Evolutionary conservation across 92 coral and sea anemone species (phyloP).

Genomic region (Parazoanthus darwini): DNA sequence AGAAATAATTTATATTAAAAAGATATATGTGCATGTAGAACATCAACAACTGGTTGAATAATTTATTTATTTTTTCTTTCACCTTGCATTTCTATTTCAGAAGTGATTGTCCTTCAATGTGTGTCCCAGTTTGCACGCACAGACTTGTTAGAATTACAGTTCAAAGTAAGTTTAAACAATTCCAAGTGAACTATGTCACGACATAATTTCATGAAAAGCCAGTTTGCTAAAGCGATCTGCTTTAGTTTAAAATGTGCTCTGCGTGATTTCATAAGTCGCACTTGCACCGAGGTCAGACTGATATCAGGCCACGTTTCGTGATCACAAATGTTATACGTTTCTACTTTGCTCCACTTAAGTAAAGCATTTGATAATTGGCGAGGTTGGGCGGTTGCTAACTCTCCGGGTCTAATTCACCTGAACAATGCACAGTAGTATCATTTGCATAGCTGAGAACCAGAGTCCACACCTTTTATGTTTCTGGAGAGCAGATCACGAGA

Average conservation of each 20-base stretch:
- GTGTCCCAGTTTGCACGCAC: too few species aligned
- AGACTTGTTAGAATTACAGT: too few species aligned
- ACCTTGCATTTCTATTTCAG: too few species aligned
- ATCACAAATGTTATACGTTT: not conserved
- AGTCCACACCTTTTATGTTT: constrained; percentile 8
- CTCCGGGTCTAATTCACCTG: too few species aligned
- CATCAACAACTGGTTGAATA: too few species aligned
- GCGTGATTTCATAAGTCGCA: not conserved
- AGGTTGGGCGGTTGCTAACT: not conserved
- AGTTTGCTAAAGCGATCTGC: not conserved
- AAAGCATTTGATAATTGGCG: not conserved
- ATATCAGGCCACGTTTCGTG: not conserved
- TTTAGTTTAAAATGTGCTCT: not conserved
- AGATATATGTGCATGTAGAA: too few species aligned
- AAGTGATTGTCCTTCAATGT: too few species aligned
- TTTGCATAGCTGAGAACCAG: constrained; percentile 13
- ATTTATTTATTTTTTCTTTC: too few species aligned
- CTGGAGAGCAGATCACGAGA: not conserved
- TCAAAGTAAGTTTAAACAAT: too few species aligned
- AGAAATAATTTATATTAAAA: too few species aligned
- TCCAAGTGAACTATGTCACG: not conserved
- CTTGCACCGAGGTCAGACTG: not conserved
- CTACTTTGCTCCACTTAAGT: not conserved
- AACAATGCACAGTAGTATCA: not conserved
- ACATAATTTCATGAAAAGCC: not conserved